phyloP scores from a whole-genome alignment of 2,113 vertebrate species.

The Melanostigma gelatinosum region DNA sequence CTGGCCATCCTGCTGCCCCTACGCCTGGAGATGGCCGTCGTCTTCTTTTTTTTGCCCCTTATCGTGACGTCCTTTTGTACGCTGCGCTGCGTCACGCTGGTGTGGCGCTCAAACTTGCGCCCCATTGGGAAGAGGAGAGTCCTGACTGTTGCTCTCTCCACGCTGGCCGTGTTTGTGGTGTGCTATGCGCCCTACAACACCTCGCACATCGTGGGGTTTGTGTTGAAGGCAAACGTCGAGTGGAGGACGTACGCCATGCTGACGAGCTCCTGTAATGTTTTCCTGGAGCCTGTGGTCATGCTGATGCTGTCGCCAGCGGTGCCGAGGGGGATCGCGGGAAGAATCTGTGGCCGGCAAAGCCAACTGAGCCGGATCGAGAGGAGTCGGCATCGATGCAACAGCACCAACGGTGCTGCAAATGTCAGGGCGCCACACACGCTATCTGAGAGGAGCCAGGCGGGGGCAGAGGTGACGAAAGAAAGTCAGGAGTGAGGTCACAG shows the following conservation, averaged over 20 bases:
- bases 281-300: conserved; percentile 85
- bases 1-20: conserved; percentile 79
- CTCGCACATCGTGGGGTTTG: conserved; percentile 84
- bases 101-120: conserved; percentile 78
- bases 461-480: conserved; percentile 18
- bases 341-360: conserved; percentile 64
- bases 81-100: conserved; percentile 78
- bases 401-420: background rate
- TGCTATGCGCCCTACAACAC: conserved; percentile 87
- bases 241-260: conserved; percentile 82
- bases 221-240: conserved; percentile 31
- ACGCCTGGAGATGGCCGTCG: conserved; percentile 83
- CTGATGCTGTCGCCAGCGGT: conserved; percentile 79
- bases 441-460: conserved; percentile 38
- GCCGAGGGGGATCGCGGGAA: conserved; percentile 65
- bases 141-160: conserved; percentile 79
- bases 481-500: conserved; percentile 28
- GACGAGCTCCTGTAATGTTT: conserved; percentile 83
- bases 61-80: conserved; percentile 80
- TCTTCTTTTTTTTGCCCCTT: conserved; percentile 81
- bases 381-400: background rate
- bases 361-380: conserved; percentile 32
- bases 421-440: background rate
- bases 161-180: conserved; percentile 81
- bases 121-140: conserved; percentile 76